Base-by-base conservation (phyloP, 2,888 invertebrate genomes). In the Chironomus riparius region DNA sequence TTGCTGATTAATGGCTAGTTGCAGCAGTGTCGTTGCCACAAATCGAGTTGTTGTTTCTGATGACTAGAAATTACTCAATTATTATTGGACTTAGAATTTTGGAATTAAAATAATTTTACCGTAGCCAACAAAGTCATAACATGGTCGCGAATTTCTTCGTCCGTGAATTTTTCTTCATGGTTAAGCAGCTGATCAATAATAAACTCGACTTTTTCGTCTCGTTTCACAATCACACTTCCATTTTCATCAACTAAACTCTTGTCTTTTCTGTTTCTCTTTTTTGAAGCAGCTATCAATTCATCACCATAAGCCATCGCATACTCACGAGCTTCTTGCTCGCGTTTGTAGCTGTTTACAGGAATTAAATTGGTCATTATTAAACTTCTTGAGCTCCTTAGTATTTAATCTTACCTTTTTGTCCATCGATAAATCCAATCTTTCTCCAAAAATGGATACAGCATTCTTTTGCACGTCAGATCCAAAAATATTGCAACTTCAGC, bases 61-160 rank as follows among this genome's bases (percentile, higher is more conserved):
- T 18, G 62, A 48, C 68, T 68, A 6, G 10, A 13, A 68, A 68
- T 21, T 12, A 7, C 12, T 12, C 4, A 15, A 18, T 22, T 13
- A 18, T n/a, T 65, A 21, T 21, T 22, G 28, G 3, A 28, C 5
- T 28, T 6, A 28, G 28, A 1, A 1, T 24, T 24, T 24, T 24
- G 22, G 6, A 28, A 28, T 28, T 28, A 28, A 65, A 1, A 21
- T 4, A 3, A 1, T 2, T 15, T 65, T 68, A 68, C 73, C 38
- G 73, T 73, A 13, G 62, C 28, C 13, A 62, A 22, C 38, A 73
- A 28, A 0, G 65, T 62, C 18, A 73, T 18, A 12, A 65, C 24
- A 15, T 73, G 73, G 6, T 73, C 73, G 0, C 62, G 61, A 62
- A 73, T 62, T 21, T 73, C 73, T 47, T 62, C 22, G 21, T 73